These are phyloP conservation scores for Menura novaehollandiae DNA, from an alignment of 2,113 vertebrate species.

Conservation along the genomic window DNA sequence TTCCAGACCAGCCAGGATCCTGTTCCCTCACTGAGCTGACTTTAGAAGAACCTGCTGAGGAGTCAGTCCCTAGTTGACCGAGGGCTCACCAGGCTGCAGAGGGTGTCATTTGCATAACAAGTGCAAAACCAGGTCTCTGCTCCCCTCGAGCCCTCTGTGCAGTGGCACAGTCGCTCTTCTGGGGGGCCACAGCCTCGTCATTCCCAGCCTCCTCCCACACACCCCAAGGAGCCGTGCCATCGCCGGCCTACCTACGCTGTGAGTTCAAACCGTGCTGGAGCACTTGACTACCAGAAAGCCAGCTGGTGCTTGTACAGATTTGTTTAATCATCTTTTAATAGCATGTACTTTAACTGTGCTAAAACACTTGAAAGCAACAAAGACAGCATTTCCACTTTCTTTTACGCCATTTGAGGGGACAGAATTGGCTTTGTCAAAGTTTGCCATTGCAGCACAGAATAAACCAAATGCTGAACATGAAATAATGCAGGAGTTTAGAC, in stretches of 20 bases:
- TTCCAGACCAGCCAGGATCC: not conserved
- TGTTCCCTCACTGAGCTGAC: not conserved
- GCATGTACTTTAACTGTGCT: not conserved
- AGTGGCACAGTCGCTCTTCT: not conserved
- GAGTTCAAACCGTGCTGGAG: not conserved
- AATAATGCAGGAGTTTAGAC: not conserved
- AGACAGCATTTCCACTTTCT: not conserved
- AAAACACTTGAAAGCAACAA: not conserved
- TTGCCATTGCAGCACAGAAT: not conserved
- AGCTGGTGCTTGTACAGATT: slow-evolving; percentile 38
- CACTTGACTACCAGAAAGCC: not conserved
- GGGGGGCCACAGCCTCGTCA: not conserved
- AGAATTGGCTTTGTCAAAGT: not conserved
- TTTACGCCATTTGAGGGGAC: not conserved
- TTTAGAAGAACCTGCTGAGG: not conserved
- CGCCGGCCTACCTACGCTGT: not conserved
- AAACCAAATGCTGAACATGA: not conserved
- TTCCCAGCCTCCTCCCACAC: not conserved
- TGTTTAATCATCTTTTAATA: slow-evolving; percentile 55
- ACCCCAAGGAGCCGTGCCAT: not conserved
- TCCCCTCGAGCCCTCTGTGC: not conserved
- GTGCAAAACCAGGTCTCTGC: not conserved
- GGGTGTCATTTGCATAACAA: not conserved
- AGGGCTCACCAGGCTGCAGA: not conserved
- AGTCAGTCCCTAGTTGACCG: not conserved